Conservation (phyloP, 2,888 invertebrate species). For the Netelia melanura region DNA sequence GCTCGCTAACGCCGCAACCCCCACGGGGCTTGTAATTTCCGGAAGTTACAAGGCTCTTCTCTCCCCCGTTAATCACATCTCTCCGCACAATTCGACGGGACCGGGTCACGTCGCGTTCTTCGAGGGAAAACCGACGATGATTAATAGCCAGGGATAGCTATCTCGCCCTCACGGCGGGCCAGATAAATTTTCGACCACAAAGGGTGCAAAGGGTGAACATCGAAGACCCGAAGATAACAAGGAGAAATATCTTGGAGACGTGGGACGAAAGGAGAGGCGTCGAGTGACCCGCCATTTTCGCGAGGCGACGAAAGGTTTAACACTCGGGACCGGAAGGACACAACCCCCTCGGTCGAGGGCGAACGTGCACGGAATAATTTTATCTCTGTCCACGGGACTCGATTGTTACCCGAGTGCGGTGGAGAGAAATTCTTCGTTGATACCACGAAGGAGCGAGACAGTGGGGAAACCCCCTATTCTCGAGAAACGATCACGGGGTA, state of each 20-base stretch:
- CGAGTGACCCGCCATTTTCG: conserved; percentile 52
- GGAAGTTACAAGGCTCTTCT: conserved; percentile 28
- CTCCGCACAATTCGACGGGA: neutral
- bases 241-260: conserved; percentile 30
- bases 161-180: neutral
- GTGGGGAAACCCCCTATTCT: neutral
- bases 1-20: neutral
- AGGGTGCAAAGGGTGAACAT: conserved; percentile 27
- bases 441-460: neutral
- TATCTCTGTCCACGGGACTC: neutral
- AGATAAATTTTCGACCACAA: conserved; percentile 50
- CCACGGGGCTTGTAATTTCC: conserved; percentile 40
- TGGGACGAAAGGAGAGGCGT: conserved; percentile 22
- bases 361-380: conserved; percentile 62
- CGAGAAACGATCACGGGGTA: conserved; percentile 2
- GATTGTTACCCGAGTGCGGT: conserved; percentile 19
- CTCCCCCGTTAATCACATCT: conserved; percentile 28
- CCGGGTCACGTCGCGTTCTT: neutral
- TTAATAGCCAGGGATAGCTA: conserved; percentile 48
- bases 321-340: conserved; percentile 53
- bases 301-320: conserved; percentile 53
- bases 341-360: conserved; percentile 13
- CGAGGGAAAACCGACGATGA: conserved; percentile 50
- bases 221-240: neutral
- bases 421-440: conserved; percentile 1